Base-by-base conservation (phyloP, 2,113 vertebrate genomes). In the Typhlomys cinereus region DNA sequence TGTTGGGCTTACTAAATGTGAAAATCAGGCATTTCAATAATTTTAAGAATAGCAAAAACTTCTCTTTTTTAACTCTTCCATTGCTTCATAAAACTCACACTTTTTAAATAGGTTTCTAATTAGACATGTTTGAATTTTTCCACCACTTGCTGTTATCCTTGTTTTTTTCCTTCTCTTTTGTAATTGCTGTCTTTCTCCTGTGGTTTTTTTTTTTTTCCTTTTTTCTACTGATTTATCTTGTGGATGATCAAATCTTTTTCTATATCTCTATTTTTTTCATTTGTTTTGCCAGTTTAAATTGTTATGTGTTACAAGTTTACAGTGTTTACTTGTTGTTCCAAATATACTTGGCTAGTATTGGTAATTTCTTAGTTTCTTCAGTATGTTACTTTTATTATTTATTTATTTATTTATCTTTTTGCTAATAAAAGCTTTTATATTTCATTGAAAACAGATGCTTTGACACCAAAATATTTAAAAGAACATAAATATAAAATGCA, bases 401-500 rank as follows among this genome's bases (percentile, higher is more conserved):
- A n/a, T n/a, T n/a, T n/a, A n/a, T n/a, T n/a, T n/a, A n/a, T n/a
- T n/a, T n/a, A n/a, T n/a, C n/a, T n/a, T n/a, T n/a, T n/a, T n/a
- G 41, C 66, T 81, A 66, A 39, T 9, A 84, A 59, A 85, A 71
- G 12, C 18, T 82, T 82, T 4, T n/a, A n/a, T n/a, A 2, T 36
- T 82, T 46, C 25, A 69, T 95, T 61, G 85, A 57, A 25, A 87
- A 71, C 3, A 87, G 48, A 27, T 85, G 59, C 41, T 70, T 73
- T 80, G 80, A 71, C 15, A 50, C 34, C 20, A 17, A 59, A 59
- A 41, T 48, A 84, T 64, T 83, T 92, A 70, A 44, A 75, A 62
- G 11, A 50, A 69, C n/a, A 27, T 75, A 75, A 67, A 39, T 87
- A 71, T 12, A 93, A 67, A 95, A 88, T 44, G 39, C 80, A 85